phyloP scores from a whole-genome alignment of 2,888 invertebrate species.

The Caenorhabditis macrosperma region DNA sequence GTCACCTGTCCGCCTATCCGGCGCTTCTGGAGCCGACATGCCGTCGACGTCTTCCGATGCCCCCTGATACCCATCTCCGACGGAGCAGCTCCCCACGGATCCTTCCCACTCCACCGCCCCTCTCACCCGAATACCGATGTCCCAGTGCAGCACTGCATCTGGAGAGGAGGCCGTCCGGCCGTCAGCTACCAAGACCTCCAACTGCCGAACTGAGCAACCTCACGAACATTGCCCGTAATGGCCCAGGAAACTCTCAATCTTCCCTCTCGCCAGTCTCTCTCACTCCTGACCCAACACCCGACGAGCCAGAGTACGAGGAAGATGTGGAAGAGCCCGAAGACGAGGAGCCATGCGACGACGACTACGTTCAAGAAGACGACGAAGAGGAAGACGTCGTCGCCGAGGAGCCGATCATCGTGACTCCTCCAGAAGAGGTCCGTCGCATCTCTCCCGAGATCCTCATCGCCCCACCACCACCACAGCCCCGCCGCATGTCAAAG shows the following conservation, averaged over 20 bases:
- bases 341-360: constrained; percentile 16
- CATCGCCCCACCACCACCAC: constrained; percentile 50
- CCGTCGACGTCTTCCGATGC: constrained; percentile 69
- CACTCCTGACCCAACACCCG: constrained; percentile 58
- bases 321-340: constrained; percentile 39
- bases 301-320: constrained; percentile 46
- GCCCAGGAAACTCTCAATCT: constrained; percentile 19
- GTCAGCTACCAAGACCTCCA: constrained; percentile 65
- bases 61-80: constrained; percentile 60
- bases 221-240: constrained; percentile 24
- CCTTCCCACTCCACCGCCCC: constrained; percentile 74
- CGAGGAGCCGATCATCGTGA: constrained; percentile 28
- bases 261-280: constrained; percentile 54
- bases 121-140: constrained; percentile 67
- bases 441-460: constrained; percentile 36
- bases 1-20: constrained; percentile 60
- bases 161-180: constrained; percentile 65
- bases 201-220: constrained; percentile 49
- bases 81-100: constrained; percentile 70
- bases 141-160: constrained; percentile 60
- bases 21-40: constrained; percentile 68
- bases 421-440: constrained; percentile 37
- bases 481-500: constrained; percentile 64
- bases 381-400: constrained; percentile 16
- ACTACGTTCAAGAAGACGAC: constrained; percentile 8